Percentiles rank a stretch among this genome's conserved stretches.
Conservation (phyloP, 2,797 vertebrate species). For the Champsocephalus gunnari region DNA sequence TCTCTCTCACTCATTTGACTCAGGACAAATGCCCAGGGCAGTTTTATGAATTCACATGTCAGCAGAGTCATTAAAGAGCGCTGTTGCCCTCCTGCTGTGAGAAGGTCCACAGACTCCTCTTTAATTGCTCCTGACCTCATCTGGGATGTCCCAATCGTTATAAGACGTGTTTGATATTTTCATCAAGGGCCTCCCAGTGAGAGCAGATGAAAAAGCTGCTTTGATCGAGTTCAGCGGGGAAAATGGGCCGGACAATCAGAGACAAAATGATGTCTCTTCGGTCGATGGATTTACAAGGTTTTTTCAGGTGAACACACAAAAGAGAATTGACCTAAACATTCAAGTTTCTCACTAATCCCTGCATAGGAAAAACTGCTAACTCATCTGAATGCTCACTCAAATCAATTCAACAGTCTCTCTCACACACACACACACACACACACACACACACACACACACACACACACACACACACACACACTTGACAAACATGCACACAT, state of each 20-base stretch:
- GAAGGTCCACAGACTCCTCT: constrained; percentile 2
- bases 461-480: background rate
- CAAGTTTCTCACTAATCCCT: constrained; percentile 25
- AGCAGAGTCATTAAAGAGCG: constrained; percentile 49
- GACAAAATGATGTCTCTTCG: constrained; percentile 4
- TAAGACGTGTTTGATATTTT: constrained; percentile 47
- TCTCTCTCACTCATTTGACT: constrained; percentile 5
- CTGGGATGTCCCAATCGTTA: constrained; percentile 30
- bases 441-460: no score
- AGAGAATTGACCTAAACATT: constrained; percentile 4
- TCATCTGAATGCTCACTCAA: constrained; percentile 67
- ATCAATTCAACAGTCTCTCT: constrained; percentile 63
- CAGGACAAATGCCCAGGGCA: constrained; percentile 8
- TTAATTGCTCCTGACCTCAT: constrained; percentile 53
- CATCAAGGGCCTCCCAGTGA: constrained; percentile 31
- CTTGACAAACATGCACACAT: constrained; percentile 21
- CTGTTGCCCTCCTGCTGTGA: constrained; percentile 28
- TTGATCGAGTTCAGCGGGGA: constrained; percentile 19
- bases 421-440: no score
- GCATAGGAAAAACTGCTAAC: constrained; percentile 42
- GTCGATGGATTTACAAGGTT: constrained; percentile 7
- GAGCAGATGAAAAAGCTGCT: constrained; percentile 31
- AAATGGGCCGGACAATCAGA: constrained; percentile 15
- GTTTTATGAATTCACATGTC: constrained; percentile 38
- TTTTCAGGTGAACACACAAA: constrained; percentile 9